Base-by-base conservation (phyloP, 2,797 vertebrate species). In the Hydrophis major region DNA sequence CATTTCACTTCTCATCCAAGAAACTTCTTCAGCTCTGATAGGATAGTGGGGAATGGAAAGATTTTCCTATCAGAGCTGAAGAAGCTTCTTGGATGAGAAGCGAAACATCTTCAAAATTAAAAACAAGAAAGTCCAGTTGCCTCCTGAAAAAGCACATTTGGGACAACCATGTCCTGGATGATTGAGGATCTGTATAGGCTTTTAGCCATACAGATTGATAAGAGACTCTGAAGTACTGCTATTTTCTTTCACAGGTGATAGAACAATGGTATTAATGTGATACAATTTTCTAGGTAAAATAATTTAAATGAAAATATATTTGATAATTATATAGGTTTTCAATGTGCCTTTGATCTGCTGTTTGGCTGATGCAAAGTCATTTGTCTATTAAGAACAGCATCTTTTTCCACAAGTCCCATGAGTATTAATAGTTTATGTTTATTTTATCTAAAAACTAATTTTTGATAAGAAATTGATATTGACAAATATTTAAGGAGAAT, bases 381-480 rank as follows among this genome's bases (percentile, higher is more conserved):
- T 32, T 69, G 4, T 37, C 1, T 59, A 22, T 61, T n/a, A 13
- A 22, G 32, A 42, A 5, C 32, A 60, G 66, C 37, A 87, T 18
- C 16, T 89, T 89, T 88, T 22, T 25, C 50, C 55, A 13, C 53
- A 74, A 63, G 32, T 2, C 32, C 22, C 7, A 8, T 86, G n/a
- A 42, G 12, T 42, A 89, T 91, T 50, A 63, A 92, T 37, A 37
- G 25, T 28, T 37, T 50, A 53, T 50, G 22, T 20, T 28, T 47
- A 7, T 83, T 83, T 78, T 83, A 47, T 37, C 27, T 28, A 14
- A 27, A n/a, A 91, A 87, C 59, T 83, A 53, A 4, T 74, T 59
- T 78, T 88, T 92, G 55, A 55, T 37, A 89, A 74, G 59, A 78
- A 88, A 86, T 89, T 89, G 56, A 89, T 74, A 92, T 89, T 89